Evolutionary conservation across 2,113 vertebrate genomes (phyloP), one percentile per base, ranked within the genome.

Genomic region (Oryzias curvinotus): DNA sequence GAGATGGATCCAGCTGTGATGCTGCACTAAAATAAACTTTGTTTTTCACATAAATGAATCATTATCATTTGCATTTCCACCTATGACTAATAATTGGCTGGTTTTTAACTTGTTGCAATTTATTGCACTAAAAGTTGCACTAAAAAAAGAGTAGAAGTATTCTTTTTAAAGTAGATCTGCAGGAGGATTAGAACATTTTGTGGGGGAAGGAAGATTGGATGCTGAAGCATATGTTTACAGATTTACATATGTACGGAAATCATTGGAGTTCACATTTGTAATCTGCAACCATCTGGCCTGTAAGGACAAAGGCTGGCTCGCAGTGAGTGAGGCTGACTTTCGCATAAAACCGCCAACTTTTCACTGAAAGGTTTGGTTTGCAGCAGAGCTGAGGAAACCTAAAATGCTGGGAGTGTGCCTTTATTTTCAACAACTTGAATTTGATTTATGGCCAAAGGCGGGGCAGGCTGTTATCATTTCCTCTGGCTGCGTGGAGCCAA

Each of bases 221-320:
- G 68, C 57, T 66, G 76, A 45, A 85, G 73, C 83, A 84, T 81
- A 84, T 82, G 86, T 79, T 85, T 77, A 46, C 52, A 77, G 71
- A 84, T 83, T 85, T 81, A 81, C 74, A 82, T 73, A 57, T 78
- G 72, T 68, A 71, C 62, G 77, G 70, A 36, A 60, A 82, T 66
- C 52, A 75, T 71, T 67, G 68, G 69, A 68, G 75, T 61, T 70
- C 63, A 66, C 19, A 19, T 59, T 62, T 76, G 61, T 68, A 36
- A 71, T 73, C 56, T 1, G 25, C 0, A 21, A 47, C 83, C 85
- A 89, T 87, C 84, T 88, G 86, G 63, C 62, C 67, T 62, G 46
- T 55, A 28, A 58, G 53, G 79, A 84, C 73, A 72, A 78, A 68
- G 64, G 58, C 47, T 41, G 52, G 50, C 52, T 60, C 54, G 63